Percentiles rank a stretch among this genome's conserved stretches.
These are phyloP conservation scores for Netelia virgata DNA, from an alignment of 2,888 invertebrate genomes.

Conservation along the genomic window DNA sequence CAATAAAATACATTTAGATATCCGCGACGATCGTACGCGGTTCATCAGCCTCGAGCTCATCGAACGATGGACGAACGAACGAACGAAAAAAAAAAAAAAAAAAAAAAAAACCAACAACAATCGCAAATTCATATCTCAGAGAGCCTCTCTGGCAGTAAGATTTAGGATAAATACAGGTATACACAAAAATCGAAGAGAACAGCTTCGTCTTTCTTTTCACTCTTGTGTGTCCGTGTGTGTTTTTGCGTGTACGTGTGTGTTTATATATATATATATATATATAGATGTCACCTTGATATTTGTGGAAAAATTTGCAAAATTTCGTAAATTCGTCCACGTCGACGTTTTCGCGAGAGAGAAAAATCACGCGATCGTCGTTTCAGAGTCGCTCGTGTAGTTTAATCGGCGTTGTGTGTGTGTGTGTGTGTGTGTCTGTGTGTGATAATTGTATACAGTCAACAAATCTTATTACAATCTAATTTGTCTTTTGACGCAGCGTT, in stretches of 20 bases:
- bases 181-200: neutral
- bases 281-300: neutral
- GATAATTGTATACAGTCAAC: conserved; percentile 83
- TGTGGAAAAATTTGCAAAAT: neutral
- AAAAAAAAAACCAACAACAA: neutral
- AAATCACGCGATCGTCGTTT: conserved; percentile 15
- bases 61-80: neutral
- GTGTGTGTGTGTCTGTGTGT: conserved; percentile 39
- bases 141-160: conserved; percentile 11
- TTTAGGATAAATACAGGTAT: neutral
- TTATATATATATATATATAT: too few species aligned
- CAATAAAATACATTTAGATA: conserved; percentile 77
- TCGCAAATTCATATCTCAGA: neutral
- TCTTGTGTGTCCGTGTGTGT: neutral
- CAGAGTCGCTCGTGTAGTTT: conserved; percentile 1
- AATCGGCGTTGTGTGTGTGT: conserved; percentile 1
- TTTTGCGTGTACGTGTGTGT: too few species aligned
- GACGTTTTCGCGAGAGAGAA: neutral
- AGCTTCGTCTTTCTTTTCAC: neutral
- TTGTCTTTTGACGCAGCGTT: conserved; percentile 84
- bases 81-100: neutral
- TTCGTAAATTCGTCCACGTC: neutral
- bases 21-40: conserved; percentile 45
- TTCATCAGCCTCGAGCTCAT: conserved; percentile 7
- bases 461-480: conserved; percentile 83